Conservation (phyloP, 2,113 vertebrate species). For the Cryptotis parvus region DNA sequence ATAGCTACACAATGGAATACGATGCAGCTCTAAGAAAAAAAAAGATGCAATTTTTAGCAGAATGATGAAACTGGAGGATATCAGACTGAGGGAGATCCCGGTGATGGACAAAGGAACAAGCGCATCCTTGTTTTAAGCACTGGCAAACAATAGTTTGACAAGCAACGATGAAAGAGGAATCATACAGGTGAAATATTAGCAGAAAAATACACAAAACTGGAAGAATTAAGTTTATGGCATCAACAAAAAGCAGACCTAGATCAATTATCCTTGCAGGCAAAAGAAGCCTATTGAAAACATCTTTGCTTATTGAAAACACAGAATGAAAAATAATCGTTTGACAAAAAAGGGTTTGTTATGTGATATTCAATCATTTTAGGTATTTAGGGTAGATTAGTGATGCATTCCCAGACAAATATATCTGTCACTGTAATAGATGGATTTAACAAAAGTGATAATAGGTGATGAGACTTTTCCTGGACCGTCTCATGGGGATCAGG, state of each 20-base stretch:
- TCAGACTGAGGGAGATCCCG: too few relatives aligned
- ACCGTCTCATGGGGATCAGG: not conserved
- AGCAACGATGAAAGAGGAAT: not conserved
- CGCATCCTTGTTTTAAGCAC: not conserved
- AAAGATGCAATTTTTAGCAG: too few relatives aligned
- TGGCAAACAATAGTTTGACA: not conserved
- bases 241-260: not conserved
- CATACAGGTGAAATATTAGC: not conserved
- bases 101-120: too few relatives aligned
- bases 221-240: not conserved
- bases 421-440: not conserved
- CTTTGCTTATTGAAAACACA: not conserved
- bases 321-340: not conserved
- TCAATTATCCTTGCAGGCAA: not conserved
- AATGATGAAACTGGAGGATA: too few relatives aligned
- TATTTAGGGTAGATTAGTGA: not conserved
- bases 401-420: not conserved
- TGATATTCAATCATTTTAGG: not conserved
- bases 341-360: not conserved
- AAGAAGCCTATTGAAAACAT: not conserved
- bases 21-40: too few relatives aligned
- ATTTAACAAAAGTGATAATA: too few relatives aligned
- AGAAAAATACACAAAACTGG: not conserved
- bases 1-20: too few relatives aligned
- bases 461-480: too few relatives aligned